phyloP scores from a whole-genome alignment of 2,888 invertebrate genomes.

The Pinctada fucata region DNA sequence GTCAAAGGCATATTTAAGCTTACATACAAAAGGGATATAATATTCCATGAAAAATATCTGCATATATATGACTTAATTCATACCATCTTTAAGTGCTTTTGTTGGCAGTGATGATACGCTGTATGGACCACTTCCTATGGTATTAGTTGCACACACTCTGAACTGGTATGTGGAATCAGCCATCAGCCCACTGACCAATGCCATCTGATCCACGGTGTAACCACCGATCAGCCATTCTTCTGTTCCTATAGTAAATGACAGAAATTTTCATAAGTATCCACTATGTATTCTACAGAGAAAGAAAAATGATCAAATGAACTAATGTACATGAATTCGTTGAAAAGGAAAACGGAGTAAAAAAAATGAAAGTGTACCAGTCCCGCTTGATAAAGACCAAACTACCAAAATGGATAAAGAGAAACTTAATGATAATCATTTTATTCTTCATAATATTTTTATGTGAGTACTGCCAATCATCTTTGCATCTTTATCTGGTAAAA shows the following conservation, averaged over 20 bases:
- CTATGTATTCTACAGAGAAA: background rate
- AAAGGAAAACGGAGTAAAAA: background rate
- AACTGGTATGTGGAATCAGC: slow-evolving; percentile 91
- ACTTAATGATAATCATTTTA: too few species aligned
- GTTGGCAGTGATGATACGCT: slow-evolving; percentile 88
- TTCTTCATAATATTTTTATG: too few species aligned
- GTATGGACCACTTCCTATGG: slow-evolving; percentile 94
- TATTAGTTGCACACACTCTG: slow-evolving; percentile 91
- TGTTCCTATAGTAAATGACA: slow-evolving; percentile 78
- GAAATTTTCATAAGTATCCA: background rate
- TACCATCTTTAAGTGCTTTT: slow-evolving; percentile 80
- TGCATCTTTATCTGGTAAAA: too few species aligned
- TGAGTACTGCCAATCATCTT: too few species aligned
- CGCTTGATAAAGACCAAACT: too few species aligned
- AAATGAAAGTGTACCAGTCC: too few species aligned
- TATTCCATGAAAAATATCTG: too few species aligned
- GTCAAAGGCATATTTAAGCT: too few species aligned
- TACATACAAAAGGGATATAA: too few species aligned
- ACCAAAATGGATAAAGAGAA: too few species aligned
- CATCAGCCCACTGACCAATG: slow-evolving; percentile 86
- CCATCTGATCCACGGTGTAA: slow-evolving; percentile 95
- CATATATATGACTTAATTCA: background rate
- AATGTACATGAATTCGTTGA: background rate
- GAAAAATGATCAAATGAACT: background rate
- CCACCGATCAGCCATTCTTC: slow-evolving; percentile 91